Conservation (phyloP, 2,797 vertebrate species). For the Ctenopoma multispine region DNA sequence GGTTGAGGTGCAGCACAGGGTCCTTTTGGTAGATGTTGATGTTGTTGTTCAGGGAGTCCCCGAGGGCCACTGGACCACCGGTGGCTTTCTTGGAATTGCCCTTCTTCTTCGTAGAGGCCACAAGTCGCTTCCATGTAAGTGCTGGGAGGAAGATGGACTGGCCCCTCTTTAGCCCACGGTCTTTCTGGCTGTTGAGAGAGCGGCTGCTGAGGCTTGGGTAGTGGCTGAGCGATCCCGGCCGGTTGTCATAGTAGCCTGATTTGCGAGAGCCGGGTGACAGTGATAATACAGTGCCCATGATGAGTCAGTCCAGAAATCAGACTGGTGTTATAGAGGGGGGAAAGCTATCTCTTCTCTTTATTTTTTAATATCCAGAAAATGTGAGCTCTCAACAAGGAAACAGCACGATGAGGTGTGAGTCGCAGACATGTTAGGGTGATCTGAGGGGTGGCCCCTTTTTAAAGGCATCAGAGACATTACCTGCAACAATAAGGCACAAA, state of each 20-base stretch:
- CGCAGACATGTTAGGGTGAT: slow-evolving; percentile 44
- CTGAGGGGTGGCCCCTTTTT: slow-evolving; percentile 5
- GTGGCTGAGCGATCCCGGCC: slow-evolving; percentile 81
- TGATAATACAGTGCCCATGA: slow-evolving; percentile 88
- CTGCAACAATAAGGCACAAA: slow-evolving; percentile 40
- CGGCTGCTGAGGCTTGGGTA: slow-evolving; percentile 85
- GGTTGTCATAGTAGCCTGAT: slow-evolving; percentile 82
- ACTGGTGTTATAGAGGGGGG: slow-evolving; percentile 11
- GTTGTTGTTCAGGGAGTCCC: slow-evolving; percentile 79
- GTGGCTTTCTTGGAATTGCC: slow-evolving; percentile 77
- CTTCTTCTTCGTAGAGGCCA: slow-evolving; percentile 88
- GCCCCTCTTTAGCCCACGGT: slow-evolving; percentile 80
- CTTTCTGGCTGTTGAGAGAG: slow-evolving; percentile 83
- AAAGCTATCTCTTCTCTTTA: slow-evolving; percentile 8
- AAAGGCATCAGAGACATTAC: slow-evolving; percentile 19
- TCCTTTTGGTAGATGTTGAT: slow-evolving; percentile 83
- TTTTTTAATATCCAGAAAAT: slow-evolving; percentile 35
- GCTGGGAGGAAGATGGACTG: slow-evolving; percentile 88
- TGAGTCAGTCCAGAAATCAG: slow-evolving; percentile 45
- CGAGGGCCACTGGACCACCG: slow-evolving; percentile 18
- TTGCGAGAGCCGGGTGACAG: slow-evolving; percentile 85
- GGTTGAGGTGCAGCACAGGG: slow-evolving; percentile 82
- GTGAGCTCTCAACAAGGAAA: slow-evolving; percentile 27
- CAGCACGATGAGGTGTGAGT: slow-evolving; percentile 25
- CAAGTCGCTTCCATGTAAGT: slow-evolving; percentile 88